Evolutionary conservation across 2,113 vertebrate genomes (phyloP).

Genomic region (Sterna hirundo): DNA sequence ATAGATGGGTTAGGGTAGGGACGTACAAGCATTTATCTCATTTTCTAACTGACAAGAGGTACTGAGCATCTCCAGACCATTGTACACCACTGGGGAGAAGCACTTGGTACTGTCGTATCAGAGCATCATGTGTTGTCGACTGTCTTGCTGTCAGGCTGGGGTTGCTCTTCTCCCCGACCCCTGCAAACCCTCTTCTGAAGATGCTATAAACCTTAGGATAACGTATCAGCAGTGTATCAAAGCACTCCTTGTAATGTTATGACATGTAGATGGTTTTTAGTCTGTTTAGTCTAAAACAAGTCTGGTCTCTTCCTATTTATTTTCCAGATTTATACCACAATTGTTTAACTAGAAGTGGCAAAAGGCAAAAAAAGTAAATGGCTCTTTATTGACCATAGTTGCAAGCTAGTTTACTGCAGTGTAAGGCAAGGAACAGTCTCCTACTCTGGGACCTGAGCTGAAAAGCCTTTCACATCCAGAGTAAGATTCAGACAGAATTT

Average conservation of each 20-base stretch:
- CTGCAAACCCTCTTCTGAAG: background rate
- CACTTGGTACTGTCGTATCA: background rate
- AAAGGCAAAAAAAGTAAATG: background rate
- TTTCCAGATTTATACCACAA: background rate
- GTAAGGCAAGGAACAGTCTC: background rate
- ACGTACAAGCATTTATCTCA: background rate
- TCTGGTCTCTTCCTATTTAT: background rate
- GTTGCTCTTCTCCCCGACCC: background rate
- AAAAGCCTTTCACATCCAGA: background rate
- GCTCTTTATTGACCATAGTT: background rate
- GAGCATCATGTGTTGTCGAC: background rate
- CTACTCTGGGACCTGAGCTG: background rate
- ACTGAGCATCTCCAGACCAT: background rate
- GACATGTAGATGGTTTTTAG: background rate
- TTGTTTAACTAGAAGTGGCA: background rate
- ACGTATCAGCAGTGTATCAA: background rate
- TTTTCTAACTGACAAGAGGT: background rate
- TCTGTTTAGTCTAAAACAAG: background rate
- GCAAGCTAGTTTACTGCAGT: background rate
- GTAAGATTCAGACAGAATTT: background rate
- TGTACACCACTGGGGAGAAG: background rate
- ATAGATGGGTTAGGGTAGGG: background rate
- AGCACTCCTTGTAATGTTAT: background rate
- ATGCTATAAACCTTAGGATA: background rate
- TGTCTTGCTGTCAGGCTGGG: background rate